Evolutionary conservation across 2,888 invertebrate genomes (phyloP).

Genomic region (Lepidochitona cinerea): DNA sequence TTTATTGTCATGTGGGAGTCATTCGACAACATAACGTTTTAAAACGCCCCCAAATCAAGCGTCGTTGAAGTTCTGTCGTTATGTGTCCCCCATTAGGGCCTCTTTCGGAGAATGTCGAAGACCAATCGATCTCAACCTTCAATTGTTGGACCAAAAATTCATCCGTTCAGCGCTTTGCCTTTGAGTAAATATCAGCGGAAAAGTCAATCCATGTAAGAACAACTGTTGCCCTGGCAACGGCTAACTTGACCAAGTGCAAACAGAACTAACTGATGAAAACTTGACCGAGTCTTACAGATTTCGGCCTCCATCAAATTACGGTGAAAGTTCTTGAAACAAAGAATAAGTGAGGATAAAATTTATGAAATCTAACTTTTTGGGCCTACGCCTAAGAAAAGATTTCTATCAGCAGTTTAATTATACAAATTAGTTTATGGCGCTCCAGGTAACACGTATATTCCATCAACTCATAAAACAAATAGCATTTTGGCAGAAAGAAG

Average conservation of each 20-base stretch:
- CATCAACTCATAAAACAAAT: no score
- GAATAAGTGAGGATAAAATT: neutral
- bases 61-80: no score
- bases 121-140: slow-evolving; percentile 1
- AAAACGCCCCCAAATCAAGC: no score
- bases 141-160: slow-evolving; percentile 7
- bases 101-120: neutral
- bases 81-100: neutral
- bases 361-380: no score
- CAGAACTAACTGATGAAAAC: neutral
- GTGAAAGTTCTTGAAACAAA: neutral
- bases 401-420: no score
- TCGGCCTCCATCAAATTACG: neutral
- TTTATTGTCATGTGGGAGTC: no score
- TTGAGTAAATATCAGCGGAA: slow-evolving; percentile 9
- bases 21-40: no score
- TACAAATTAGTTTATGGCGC: no score
- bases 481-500: no score
- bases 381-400: no score
- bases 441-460: no score
- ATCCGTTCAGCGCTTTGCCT: neutral
- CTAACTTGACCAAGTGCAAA: slow-evolving; percentile 4
- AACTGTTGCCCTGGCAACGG: slow-evolving; percentile 1
- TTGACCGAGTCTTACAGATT: neutral
- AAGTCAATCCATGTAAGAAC: slow-evolving; percentile 7